Conservation (phyloP, 2,113 vertebrate genomes). For the Alethe diademata region DNA sequence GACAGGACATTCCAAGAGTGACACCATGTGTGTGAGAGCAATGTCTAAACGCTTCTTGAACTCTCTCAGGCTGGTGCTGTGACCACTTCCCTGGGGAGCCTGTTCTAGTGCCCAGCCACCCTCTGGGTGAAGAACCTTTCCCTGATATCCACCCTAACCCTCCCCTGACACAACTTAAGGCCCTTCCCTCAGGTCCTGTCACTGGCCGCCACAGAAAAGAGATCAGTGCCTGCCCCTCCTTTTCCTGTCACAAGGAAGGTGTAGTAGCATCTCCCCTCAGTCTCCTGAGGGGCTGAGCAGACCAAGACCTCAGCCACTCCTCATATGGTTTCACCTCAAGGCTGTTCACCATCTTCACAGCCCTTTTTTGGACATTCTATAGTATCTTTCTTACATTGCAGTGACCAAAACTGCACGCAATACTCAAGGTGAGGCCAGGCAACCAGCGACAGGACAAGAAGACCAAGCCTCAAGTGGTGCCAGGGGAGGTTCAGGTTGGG, state of each 20-base stretch:
- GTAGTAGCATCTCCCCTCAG: rapidly evolving
- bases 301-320: neutral
- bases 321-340: neutral
- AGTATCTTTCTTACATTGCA: neutral
- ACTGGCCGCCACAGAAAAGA: neutral
- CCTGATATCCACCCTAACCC: rapidly evolving
- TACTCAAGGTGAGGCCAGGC: neutral
- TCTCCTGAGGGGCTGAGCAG: neutral
- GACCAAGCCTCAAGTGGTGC: neutral
- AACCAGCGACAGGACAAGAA: neutral
- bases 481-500: neutral
- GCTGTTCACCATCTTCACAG: neutral
- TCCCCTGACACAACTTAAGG: neutral
- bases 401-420: neutral
- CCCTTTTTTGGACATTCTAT: neutral
- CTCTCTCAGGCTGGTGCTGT: neutral
- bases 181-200: neutral
- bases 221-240: neutral
- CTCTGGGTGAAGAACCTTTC: neutral
- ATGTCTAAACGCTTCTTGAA: neutral
- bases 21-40: neutral
- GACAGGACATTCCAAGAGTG: neutral
- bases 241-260: rapidly evolving
- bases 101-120: neutral
- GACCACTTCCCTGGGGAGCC: neutral